These are phyloP conservation scores for Nemotelus nigrinus DNA, from an alignment of 2,888 invertebrate genomes.

Conservation along the genomic window DNA sequence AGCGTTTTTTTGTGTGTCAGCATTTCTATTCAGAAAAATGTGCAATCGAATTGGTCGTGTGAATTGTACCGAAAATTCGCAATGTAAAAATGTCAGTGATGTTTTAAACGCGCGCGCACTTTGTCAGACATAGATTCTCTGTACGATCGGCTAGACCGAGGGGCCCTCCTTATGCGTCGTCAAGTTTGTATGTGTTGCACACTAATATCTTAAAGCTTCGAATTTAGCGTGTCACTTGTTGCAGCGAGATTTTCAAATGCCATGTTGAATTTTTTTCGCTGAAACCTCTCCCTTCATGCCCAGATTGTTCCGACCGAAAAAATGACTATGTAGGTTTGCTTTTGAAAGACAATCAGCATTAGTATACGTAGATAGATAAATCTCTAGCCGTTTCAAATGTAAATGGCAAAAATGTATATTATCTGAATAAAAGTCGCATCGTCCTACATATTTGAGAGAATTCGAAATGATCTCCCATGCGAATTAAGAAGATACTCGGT, in stretches of 20 bases:
- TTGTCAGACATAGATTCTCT: neutral
- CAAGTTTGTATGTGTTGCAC: conserved; percentile 6
- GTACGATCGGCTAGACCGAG: neutral
- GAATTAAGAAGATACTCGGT: conserved; percentile 11
- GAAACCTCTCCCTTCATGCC: too few species aligned
- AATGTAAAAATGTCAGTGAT: conserved; percentile 10
- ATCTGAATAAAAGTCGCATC: neutral
- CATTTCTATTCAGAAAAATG: too few species aligned
- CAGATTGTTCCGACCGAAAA: too few species aligned
- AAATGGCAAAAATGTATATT: neutral
- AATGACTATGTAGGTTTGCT: too few species aligned
- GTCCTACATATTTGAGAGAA: neutral
- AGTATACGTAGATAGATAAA: neutral
- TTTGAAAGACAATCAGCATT: too few species aligned
- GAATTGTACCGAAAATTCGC: conserved; percentile 22
- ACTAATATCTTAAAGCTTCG: conserved; percentile 5
- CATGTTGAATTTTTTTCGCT: conserved; percentile 28
- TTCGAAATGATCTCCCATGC: neutral
- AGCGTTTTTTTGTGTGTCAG: too few species aligned
- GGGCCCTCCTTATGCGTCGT: conserved; percentile 11
- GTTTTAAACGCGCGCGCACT: conserved; percentile 29
- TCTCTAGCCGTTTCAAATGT: neutral
- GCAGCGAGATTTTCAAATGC: conserved; percentile 30
- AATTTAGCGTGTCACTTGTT: conserved; percentile 17
- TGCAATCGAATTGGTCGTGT: neutral